Conservation (phyloP, 1,140 invertebrate genomes). For the Eumaeus atala region DNA sequence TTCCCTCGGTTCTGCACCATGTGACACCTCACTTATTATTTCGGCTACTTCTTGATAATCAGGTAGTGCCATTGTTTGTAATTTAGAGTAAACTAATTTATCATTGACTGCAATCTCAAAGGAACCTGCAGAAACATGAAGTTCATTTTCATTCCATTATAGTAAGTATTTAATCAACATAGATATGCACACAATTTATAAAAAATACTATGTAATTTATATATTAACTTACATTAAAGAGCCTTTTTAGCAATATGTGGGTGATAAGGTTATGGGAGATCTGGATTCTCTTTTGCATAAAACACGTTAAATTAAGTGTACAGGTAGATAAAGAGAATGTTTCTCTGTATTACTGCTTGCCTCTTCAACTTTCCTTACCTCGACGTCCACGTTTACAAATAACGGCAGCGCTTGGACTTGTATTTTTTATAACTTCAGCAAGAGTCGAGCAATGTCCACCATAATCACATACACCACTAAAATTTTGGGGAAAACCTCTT, state of each 20-base stretch:
- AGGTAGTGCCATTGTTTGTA: conserved; percentile 78
- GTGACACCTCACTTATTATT: conserved; percentile 70
- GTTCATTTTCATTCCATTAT: too few relatives aligned
- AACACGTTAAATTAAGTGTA: too few relatives aligned
- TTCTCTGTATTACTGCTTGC: too few relatives aligned
- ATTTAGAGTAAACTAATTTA: conserved; percentile 78
- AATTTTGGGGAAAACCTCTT: conserved; percentile 26
- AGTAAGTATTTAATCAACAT: background rate
- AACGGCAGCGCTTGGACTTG: conserved; percentile 73
- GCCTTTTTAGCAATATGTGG: too few relatives aligned
- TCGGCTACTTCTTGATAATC: conserved; percentile 76
- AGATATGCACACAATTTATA: too few relatives aligned
- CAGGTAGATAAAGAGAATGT: too few relatives aligned
- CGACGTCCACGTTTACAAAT: conserved; percentile 74
- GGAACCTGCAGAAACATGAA: conserved; percentile 73
- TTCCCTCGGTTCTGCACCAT: conserved; percentile 64
- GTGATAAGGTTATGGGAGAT: too few relatives aligned
- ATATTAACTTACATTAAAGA: too few relatives aligned
- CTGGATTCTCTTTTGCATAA: too few relatives aligned
- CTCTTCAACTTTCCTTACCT: conserved; percentile 49
- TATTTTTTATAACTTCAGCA: conserved; percentile 70
- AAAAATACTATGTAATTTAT: too few relatives aligned
- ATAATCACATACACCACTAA: conserved; percentile 78
- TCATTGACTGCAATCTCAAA: conserved; percentile 80
- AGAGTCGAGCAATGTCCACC: conserved; percentile 76